Conservation (phyloP, 2,888 invertebrate species). For the Archaeoteleia sp. region DNA sequence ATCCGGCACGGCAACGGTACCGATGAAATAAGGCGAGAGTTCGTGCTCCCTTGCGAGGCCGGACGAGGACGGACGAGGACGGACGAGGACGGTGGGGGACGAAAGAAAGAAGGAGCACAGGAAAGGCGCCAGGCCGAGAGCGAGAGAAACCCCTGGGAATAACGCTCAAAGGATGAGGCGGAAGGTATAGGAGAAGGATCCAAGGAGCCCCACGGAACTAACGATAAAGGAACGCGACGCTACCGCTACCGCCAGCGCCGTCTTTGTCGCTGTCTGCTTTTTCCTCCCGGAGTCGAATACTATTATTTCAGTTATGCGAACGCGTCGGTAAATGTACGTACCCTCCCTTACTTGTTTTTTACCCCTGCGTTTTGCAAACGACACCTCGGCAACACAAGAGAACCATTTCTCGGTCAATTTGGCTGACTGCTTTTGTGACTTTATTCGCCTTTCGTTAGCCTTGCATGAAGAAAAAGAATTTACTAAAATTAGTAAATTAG, state of each 20-base stretch:
- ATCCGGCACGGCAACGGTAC: conserved; percentile 57
- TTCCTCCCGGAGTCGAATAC: conserved; percentile 23
- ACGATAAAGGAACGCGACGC: conserved; percentile 20
- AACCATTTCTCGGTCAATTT: conserved; percentile 10
- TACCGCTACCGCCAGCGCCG: no score
- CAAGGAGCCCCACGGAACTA: conserved; percentile 13
- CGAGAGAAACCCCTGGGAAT: conserved; percentile 56
- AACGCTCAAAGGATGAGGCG: conserved; percentile 34
- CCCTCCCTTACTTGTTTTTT: conserved; percentile 7
- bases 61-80: conserved; percentile 19
- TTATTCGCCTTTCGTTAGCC: background rate
- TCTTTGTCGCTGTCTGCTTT: no score
- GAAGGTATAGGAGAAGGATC: conserved; percentile 28
- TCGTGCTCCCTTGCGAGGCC: conserved; percentile 18
- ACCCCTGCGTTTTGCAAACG: conserved; percentile 10
- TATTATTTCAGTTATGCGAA: conserved; percentile 21
- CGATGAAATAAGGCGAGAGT: conserved; percentile 41
- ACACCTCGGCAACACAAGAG: conserved; percentile 4
- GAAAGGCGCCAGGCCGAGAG: conserved; percentile 10
- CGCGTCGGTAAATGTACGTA: conserved; percentile 4
- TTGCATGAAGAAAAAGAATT: no score
- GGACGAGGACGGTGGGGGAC: conserved; percentile 10
- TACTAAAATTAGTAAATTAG: no score
- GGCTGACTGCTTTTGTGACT: no score
- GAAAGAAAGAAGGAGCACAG: conserved; percentile 12